Evolutionary conservation across 2,888 invertebrate species (phyloP), one percentile per base, ranked within the genome.

Genomic region (Meandrusa payeni): DNA sequence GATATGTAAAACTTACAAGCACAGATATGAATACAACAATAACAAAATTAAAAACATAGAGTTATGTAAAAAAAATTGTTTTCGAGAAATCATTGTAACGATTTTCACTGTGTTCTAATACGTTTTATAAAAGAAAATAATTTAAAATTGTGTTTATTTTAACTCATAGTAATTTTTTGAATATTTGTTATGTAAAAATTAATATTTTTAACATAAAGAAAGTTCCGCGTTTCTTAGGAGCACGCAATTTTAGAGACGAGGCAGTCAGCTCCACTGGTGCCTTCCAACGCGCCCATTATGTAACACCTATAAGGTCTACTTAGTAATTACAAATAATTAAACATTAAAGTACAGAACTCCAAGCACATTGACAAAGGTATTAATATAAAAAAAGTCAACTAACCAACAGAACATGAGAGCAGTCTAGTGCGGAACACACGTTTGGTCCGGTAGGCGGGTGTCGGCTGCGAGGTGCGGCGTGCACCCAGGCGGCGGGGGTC

Each of bases 341-440:
- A 45, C 17, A 5, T 19, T 13, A 5, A 12, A 6, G 5, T 7
- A 7, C 2, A 7, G 2, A 29, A 36, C 15, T 36, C 17, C 20
- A 41, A 41, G 34, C 27, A 5, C n/a, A 22, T 11, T 11, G 11
- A 33, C 32, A 22, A 28, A 22, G 34, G 4, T 13, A 28, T 24
- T 32, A 41, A 26, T 41, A 28, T 10, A 55, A 48, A 61, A 48
- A 43, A 48, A 44, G 50, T 20, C 37, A 62, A 83, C 83, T 81
- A 76, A 83, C 83, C 83, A 80, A 81, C 65, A 73, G 73, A 73
- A 72, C 83, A 85, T 85, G 80, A 77, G 83, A 83, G 73, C 78
- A 76, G 78, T 77, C 76, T 73, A 77, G 73, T 64, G 80, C 72
- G 75, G 80, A 83, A 79, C 83, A 82, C 81, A 76, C 78, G 52